Base-by-base conservation (phyloP, 2,888 invertebrate genomes). In the Stegophylla sp. region DNA sequence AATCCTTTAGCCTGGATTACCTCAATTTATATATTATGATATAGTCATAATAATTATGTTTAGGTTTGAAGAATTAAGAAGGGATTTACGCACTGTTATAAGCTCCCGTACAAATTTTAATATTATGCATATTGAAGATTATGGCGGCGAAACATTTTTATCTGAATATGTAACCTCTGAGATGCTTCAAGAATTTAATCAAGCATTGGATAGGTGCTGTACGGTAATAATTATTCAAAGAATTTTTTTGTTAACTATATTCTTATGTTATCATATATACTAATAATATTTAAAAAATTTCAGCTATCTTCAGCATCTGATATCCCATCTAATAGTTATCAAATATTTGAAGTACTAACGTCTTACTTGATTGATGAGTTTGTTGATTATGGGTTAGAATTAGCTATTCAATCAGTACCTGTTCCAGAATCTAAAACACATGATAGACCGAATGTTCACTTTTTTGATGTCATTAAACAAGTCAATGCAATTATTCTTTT, bases 121-220 rank as follows among this genome's bases (percentile, higher is more conserved):
- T 86, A 95, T 97, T 83, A 96, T 94, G 0, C 94, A 94, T 86
- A 95, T 97, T 64, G 98, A 98, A 87, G 95, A 97, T 87, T 97
- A 96, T 86, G 97, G 97, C 2, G 98, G 96, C 0, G 98, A 99
- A 88, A 98, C 97, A 0, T 97, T 98, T 86, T 89, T 99, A 0
- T 97, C 97, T 0, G 97, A 98, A 86, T 95, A 96, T 86, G 90
- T 98, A 3, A 97, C 97, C 0, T 94, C 96, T 83, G 94, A 92
- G 85, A 90, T 98, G 85, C 88, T 99, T 59, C 95, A 94, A 86
- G 94, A 96, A 85, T 93, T 95, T 0, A 95, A 95, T 87, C 91
- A 93, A 53, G 96, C 97, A 0, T 94, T 98, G 84, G 91, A 93
- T 84, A 89, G 98, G 82, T 97, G 97, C 86, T 92, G 94, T 83